Evolutionary conservation across 2,113 vertebrate species (phyloP).

Genomic region (Empidonax alnorum): DNA sequence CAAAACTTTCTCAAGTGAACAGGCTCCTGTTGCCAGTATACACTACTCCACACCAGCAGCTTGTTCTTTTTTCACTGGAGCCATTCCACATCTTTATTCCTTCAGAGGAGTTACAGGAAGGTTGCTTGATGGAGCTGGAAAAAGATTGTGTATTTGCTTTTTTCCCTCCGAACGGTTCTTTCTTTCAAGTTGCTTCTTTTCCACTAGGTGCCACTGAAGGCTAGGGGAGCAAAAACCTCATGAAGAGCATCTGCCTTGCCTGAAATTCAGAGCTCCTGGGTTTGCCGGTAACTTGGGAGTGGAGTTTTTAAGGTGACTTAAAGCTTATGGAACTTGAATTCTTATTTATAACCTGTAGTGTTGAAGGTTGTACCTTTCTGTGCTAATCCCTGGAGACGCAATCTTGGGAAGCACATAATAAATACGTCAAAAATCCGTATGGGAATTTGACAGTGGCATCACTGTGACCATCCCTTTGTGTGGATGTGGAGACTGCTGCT

Average conservation of each 20-base stretch:
- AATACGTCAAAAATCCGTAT: background rate
- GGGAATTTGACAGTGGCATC: background rate
- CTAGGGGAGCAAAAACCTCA: slow-evolving; percentile 40
- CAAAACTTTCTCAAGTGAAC: background rate
- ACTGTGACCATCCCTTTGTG: background rate
- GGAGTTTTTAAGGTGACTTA: background rate
- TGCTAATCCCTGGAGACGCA: background rate
- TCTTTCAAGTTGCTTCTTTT: slow-evolving; percentile 18
- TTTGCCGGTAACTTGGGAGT: background rate
- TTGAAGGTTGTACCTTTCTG: background rate
- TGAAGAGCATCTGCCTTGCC: background rate
- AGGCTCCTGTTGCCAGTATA: background rate
- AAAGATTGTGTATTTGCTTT: background rate
- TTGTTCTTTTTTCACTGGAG: background rate
- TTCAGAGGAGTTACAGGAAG: background rate
- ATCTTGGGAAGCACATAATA: background rate
- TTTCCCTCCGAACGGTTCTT: background rate
- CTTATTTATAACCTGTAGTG: background rate
- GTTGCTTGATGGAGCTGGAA: background rate
- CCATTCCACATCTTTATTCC: background rate
- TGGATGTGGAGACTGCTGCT: background rate
- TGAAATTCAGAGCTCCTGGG: background rate
- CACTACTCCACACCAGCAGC: background rate
- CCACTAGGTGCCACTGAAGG: slow-evolving; percentile 67
- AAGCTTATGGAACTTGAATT: background rate